phyloP scores from a whole-genome alignment of 2,888 invertebrate species.

The Sceliomorpha sp. region DNA sequence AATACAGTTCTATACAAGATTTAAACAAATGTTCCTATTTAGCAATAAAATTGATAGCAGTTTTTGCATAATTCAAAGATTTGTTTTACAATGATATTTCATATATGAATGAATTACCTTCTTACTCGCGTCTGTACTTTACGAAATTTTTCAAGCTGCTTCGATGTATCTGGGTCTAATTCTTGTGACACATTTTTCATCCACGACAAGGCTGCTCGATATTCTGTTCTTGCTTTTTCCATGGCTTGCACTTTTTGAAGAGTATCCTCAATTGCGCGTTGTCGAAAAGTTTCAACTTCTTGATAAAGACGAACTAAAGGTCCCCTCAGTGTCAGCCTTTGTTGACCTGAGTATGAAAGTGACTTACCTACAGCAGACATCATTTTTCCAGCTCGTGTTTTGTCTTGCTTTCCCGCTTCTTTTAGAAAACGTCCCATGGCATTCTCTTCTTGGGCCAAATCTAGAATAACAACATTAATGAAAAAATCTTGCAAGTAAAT shows the following conservation, averaged over 20 bases:
- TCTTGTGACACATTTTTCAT: constrained; percentile 98
- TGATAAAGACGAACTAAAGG: constrained; percentile 94
- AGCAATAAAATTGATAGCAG: too few relatives aligned
- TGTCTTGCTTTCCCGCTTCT: constrained; percentile 93
- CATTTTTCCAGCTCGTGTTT: constrained; percentile 91
- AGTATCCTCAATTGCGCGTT: constrained; percentile 96
- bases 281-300: constrained; percentile 98
- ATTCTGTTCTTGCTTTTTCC: constrained; percentile 97
- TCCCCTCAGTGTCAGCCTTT: constrained; percentile 91
- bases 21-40: too few relatives aligned
- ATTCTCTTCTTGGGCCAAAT: constrained; percentile 97
- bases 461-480: too few relatives aligned
- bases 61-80: too few relatives aligned
- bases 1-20: too few relatives aligned
- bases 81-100: too few relatives aligned
- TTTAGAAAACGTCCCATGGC: constrained; percentile 96
- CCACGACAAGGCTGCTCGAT: constrained; percentile 97
- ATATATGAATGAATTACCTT: too few relatives aligned
- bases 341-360: constrained; percentile 94
- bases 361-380: constrained; percentile 92
- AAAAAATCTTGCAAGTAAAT: too few relatives aligned
- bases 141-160: constrained; percentile 96
- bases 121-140: constrained; percentile 92
- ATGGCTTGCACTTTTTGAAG: constrained; percentile 93
- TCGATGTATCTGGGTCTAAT: constrained; percentile 97